A percentile compares a stretch with the other conserved stretches of the same genome.
phyloP scores from a whole-genome alignment of 2,888 invertebrate species.

The Glaucopsyche alexis region DNA sequence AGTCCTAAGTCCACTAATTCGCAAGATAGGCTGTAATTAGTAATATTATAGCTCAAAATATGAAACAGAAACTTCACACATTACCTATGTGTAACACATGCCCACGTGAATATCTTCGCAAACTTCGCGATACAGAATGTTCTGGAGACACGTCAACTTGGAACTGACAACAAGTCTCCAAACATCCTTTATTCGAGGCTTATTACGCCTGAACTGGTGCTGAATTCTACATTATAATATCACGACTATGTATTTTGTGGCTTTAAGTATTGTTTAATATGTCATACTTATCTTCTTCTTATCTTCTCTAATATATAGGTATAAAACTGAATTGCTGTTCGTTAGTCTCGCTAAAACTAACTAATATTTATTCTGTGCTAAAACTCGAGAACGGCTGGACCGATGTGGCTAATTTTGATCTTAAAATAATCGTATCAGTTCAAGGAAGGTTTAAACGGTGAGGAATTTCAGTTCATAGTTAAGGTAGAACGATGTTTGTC shows the following conservation, averaged over 20 bases:
- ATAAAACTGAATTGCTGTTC: no score
- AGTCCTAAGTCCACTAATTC: neutral
- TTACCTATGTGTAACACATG: slow-evolving; percentile 23
- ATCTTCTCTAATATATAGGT: no score
- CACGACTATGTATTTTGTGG: neutral
- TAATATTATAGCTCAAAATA: neutral
- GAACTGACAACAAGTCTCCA: slow-evolving; percentile 24
- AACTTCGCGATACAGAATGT: slow-evolving; percentile 24
- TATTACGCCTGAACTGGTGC: neutral
- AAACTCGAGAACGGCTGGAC: no score
- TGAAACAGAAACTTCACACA: slow-evolving; percentile 8
- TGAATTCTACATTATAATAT: neutral
- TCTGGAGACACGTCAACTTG: slow-evolving; percentile 20
- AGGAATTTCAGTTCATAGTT: no score
- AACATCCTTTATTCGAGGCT: slow-evolving; percentile 25
- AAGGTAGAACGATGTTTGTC: no score
- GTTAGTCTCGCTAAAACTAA: no score
- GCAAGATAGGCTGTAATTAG: neutral
- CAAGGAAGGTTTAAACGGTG: no score
- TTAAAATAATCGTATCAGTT: no score
- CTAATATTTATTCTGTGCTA: no score
- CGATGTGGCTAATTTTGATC: no score
- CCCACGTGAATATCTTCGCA: slow-evolving; percentile 11
- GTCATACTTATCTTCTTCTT: no score
- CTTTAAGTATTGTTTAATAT: neutral